Base-by-base conservation (phyloP, 2,113 vertebrate species). In the Dasypus novemcinctus region DNA sequence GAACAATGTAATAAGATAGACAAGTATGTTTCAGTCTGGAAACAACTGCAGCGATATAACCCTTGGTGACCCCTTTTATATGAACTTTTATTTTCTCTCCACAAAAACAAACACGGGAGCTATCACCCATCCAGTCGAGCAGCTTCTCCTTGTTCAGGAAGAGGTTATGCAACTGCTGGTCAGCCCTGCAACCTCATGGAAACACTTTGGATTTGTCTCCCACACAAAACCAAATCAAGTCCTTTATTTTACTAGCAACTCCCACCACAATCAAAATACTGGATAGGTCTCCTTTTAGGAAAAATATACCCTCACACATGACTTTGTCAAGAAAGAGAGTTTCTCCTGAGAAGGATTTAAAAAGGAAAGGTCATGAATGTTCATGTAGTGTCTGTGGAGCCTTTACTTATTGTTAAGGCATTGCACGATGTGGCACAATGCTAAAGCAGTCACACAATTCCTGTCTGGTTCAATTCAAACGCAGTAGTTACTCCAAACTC, bases 1-100 rank as follows among this genome's bases (percentile, higher is more conserved):
- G 97, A 98, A 97, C 98, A 98, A 97, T 98, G 97, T 98, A 98
- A 97, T 96, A 97, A 95, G 94, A 98, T 97, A 97, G 96, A 97
- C 98, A 97, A 98, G 96, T 97, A 57, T 97, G 97, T 97, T 98
- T 98, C 96, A 91, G 95, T 94, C 98, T 98, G 96, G 97, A 97
- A 98, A 98, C 96, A 97, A 98, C 97, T 98, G 97, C 94, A 98
- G 97, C 87, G 97, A 97, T 98, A 98, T 98, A 98, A 98, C 97
- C 92, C 94, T 98, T 97, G 96, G 98, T 98, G 97, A 96, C 96
- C 98, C 98, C 97, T 98, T 98, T 98, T 98, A 97, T 98, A 96
- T 87, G 97, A 98, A 97, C 96, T 98, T 97, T 98, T 98, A 93
- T 97, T 98, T 97, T 97, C 98, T 98, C 93, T 29, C 4, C 93